A percentile compares a stretch with the other conserved stretches of the same genome.
Evolutionary conservation across 2,888 invertebrate species (phyloP).

Genomic region (Pegoplata infirma): DNA sequence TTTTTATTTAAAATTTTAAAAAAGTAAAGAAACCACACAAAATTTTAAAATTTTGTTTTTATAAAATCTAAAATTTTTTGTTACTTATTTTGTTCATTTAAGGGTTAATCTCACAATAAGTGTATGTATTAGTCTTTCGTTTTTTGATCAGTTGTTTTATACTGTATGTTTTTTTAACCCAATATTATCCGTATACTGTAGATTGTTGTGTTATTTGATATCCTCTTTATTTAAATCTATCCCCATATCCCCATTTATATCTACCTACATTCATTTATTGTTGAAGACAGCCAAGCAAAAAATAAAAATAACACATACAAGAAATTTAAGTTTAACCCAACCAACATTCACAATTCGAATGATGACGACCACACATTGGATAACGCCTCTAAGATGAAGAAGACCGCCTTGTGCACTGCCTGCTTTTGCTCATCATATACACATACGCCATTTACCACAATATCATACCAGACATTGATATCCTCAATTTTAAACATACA

Average conservation of each 20-base stretch:
- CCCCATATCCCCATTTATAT: constrained; percentile 4
- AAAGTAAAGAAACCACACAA: too few relatives aligned
- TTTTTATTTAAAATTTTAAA: too few relatives aligned
- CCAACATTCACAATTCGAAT: constrained; percentile 21
- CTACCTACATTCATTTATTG: constrained; percentile 34
- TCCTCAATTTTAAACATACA: constrained; percentile 16
- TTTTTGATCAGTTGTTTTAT: constrained; percentile 19
- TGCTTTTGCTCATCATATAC: constrained; percentile 22
- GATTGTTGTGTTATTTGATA: constrained; percentile 50
- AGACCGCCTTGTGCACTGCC: constrained; percentile 26
- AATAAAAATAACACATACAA: constrained; percentile 17
- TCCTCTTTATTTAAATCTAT: constrained; percentile 45
- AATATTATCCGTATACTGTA: constrained; percentile 12
- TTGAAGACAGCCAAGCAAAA: neutral
- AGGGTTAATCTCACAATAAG: constrained; percentile 59
- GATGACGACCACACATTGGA: constrained; percentile 52
- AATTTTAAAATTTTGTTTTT: too few relatives aligned
- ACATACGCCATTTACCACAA: constrained; percentile 38
- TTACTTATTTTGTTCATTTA: constrained; percentile 34
- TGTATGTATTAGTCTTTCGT: constrained; percentile 24
- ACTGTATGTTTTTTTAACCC: constrained; percentile 8
- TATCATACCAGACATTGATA: constrained; percentile 23
- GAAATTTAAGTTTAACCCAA: constrained; percentile 41
- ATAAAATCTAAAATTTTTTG: too few relatives aligned
- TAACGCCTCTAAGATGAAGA: constrained; percentile 50